These are phyloP conservation scores for Acanthaster planci DNA, from an alignment of 35 echinoderm and acorn worm genomes.

Conservation along the genomic window DNA sequence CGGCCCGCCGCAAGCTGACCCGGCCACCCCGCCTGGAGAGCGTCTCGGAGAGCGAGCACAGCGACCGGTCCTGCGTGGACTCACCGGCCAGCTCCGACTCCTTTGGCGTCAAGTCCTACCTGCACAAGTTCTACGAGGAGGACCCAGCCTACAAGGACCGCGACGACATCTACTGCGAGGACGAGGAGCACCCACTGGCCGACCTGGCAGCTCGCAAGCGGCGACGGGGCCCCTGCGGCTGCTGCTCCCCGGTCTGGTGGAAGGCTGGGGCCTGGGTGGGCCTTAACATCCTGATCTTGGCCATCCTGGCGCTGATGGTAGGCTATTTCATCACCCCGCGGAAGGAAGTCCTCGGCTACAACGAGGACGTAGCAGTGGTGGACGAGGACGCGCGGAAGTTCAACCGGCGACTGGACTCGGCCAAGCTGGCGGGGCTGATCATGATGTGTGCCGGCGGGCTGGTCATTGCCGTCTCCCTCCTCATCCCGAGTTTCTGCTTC, in stretches of 20 bases:
- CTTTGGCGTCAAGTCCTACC: conserved; percentile 87
- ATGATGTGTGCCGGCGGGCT: conserved; percentile 89
- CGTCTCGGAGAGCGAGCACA: conserved; percentile 91
- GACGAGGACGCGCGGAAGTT: conserved; percentile 78
- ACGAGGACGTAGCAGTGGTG: conserved; percentile 69
- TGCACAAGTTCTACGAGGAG: conserved; percentile 98
- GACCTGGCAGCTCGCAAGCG: conserved; percentile 28
- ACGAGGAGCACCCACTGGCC: conserved; percentile 47
- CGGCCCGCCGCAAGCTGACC: conserved; percentile 64
- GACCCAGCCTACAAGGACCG: conserved; percentile 60
- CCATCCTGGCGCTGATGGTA: conserved; percentile 69
- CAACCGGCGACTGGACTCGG: conserved; percentile 80
- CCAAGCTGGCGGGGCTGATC: conserved; percentile 83
- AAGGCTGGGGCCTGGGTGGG: conserved; percentile 97
- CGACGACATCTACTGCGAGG: conserved; percentile 51
- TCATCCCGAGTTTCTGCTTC: conserved; percentile 68
- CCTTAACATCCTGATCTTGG: conserved; percentile 80
- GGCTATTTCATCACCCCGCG: conserved; percentile 79
- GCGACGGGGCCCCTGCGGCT: not conserved
- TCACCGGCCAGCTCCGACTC: conserved; percentile 71
- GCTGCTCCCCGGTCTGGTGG: conserved; percentile 89
- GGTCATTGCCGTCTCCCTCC: conserved; percentile 76
- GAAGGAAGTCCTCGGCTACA: conserved; percentile 65
- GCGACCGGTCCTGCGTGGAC: conserved; percentile 56
- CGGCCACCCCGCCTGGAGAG: conserved; percentile 86